Base-by-base conservation (phyloP, 2,888 invertebrate genomes). In the Cerastoderma edule region DNA sequence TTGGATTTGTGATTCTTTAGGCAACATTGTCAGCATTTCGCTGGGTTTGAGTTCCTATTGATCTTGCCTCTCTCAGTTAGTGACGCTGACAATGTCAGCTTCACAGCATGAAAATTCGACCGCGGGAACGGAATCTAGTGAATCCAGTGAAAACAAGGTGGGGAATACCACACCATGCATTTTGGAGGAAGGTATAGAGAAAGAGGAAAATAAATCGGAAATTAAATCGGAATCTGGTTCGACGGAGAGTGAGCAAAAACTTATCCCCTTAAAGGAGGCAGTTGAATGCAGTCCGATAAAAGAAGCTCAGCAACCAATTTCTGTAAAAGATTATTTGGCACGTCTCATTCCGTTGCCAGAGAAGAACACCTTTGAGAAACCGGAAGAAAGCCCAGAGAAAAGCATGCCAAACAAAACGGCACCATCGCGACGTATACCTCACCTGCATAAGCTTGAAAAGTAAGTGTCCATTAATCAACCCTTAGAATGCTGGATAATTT, bases 371-470 rank as follows among this genome's bases (percentile, higher is more conserved):
- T 50, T 33, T 5, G 10, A 28, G 35, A 28, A 57, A 10, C 22
- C 19, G 8, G 27, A 46, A 0, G 19, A n/a, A 24, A 46, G 33
- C 32, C 46, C 66, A 5, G 50, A 30, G 3, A 27, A 24, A 27
- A 54, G 33, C 22, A 67, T 73, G 67, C 73, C 73, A 24, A 73
- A 63, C 24, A 67, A 67, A 39, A 67, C 73, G 6, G 73, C 73
- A 22, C 73, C 73, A 44, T 54, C 67, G 6, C 68, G 82, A 65
- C 64, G 85, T 48, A 74, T 87, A 46, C 86, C 85, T 44, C 86
- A 85, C 76, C 83, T 87, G 24, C 86, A 87, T 57, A 87, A 85
- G 75, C 79, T 87, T 24, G 86, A 87, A 78, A 87, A 87, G 86
- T 87, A 85, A 87, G 86, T 83, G 19, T 64, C 4, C n/a, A n/a